Conservation (phyloP, 2,797 vertebrate species). For the Coregonus suidteri region DNA sequence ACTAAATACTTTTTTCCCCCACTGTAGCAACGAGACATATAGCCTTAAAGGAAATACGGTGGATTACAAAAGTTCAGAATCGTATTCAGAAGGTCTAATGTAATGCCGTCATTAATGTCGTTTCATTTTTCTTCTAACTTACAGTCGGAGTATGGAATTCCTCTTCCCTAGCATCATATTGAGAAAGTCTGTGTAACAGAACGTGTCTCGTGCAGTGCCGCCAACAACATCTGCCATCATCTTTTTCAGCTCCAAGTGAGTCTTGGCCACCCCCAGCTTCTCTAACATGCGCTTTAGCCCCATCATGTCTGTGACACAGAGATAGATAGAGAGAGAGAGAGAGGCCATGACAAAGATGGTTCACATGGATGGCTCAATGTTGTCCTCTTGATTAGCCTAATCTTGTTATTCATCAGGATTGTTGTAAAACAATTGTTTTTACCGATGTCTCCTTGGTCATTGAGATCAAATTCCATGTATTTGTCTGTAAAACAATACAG, state of each 20-base stretch:
- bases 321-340: conserved; percentile 1
- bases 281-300: conserved; percentile 85
- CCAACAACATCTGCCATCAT: conserved; percentile 80
- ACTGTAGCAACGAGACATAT: not conserved
- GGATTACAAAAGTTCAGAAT: not conserved
- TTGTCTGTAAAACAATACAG: conserved; percentile 71
- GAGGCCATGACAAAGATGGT: not conserved
- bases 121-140: conserved; percentile 45
- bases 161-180: conserved; percentile 85
- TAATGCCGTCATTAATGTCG: not conserved
- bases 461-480: conserved; percentile 87
- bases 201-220: conserved; percentile 67
- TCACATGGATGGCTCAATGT: not conserved
- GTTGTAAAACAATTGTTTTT: conserved; percentile 11
- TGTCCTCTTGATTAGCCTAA: not conserved
- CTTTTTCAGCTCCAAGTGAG: conserved; percentile 85
- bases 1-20: too few relatives aligned
- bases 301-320: conserved; percentile 76
- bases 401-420: not conserved
- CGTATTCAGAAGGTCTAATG: not conserved
- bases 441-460: conserved; percentile 84
- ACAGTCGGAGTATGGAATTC: conserved; percentile 83
- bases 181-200: conserved; percentile 81
- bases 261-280: conserved; percentile 82
- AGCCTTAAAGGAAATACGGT: not conserved